Percentiles rank a stretch among this genome's conserved stretches.
These are phyloP conservation scores for Marasmarcha lunaedactyla DNA, from an alignment of 2,888 invertebrate genomes.

Conservation along the genomic window DNA sequence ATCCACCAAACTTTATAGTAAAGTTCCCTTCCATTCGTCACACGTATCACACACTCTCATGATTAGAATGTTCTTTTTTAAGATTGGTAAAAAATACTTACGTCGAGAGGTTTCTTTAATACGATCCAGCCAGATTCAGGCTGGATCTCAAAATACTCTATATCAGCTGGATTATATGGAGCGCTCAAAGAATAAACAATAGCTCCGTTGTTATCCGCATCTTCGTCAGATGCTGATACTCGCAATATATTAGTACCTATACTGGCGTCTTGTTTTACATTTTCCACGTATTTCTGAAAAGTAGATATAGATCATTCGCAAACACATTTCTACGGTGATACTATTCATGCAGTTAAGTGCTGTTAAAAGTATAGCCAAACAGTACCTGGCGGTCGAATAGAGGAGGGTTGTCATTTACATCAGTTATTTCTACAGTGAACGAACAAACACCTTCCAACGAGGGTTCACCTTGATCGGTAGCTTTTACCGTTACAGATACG, in stretches of 20 bases:
- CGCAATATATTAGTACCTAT: conserved; percentile 94
- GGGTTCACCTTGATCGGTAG: conserved; percentile 98
- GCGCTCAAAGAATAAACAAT: conserved; percentile 93
- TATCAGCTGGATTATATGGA: conserved; percentile 87
- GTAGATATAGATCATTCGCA: conserved; percentile 28
- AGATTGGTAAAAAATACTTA: conserved; percentile 74
- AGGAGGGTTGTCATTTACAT: conserved; percentile 97
- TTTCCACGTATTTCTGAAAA: conserved; percentile 94
- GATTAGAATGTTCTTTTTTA: conserved; percentile 16
- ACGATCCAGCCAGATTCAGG: conserved; percentile 98
- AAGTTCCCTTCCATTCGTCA: conserved; percentile 63
- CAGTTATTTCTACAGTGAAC: conserved; percentile 97
- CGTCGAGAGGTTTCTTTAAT: conserved; percentile 93
- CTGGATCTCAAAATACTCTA: conserved; percentile 97
- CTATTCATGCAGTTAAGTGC: conserved; percentile 27
- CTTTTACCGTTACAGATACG: conserved; percentile 96
- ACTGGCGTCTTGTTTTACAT: conserved; percentile 96
- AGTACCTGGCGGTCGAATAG: conserved; percentile 93
- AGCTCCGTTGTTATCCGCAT: conserved; percentile 96
- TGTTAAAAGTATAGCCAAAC: conserved; percentile 6
- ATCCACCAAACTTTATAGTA: conserved; percentile 65
- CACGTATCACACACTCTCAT: conserved; percentile 31
- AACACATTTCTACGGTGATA: conserved; percentile 18
- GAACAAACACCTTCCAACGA: conserved; percentile 98
- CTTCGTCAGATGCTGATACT: conserved; percentile 96